Base-by-base conservation (phyloP, 2,797 vertebrate species). In the Artibeus lituratus region DNA sequence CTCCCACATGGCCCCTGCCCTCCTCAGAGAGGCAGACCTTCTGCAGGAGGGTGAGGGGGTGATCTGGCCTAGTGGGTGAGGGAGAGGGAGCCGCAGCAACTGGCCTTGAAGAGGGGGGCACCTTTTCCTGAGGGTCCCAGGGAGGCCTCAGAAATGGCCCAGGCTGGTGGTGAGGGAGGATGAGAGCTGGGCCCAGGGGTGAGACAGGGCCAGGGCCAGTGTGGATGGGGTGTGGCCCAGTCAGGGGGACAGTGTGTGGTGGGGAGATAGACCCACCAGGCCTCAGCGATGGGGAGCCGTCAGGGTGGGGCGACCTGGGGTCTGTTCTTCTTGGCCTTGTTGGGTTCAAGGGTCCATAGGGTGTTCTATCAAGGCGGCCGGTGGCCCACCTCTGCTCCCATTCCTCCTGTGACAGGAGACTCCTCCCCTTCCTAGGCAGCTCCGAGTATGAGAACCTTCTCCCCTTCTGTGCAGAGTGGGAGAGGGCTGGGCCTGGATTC, bases 201-300 rank as follows among this genome's bases (percentile, higher is more conserved):
- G 62, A 44, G 37, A 65, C 5, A 5, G 65, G 42, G 11, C 44
- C n/a, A 0, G 16, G 78, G 35, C 10, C 55, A 6, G 49, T 10
- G 3, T 4, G 16, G 42, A 12, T 16, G 9, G 22, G 18, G 2
- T 18, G 22, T 26, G 8, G 8, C 39, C 10, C 2, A 7, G 37
- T 42, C 24, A 32, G 65, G 59, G 59, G 26, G 15, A 4, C 10
- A 32, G 11, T 22, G n/a, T 67, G 22, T 32, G 24, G 2, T 3
- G n/a, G 10, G 53, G 42, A 5, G 5, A 1, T 2, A 14, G 76
- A 29, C 7, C 35, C 12, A 3, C 55, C 70, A 65, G 55, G 44
- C 74, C 35, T 82, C 21, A 0, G 44, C 51, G 62, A 32, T n/a
- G 15, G 15, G 4, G 32, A 29, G 3, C 1, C 3, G 32, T 7